Percentiles rank a stretch among this genome's conserved stretches.
phyloP scores from a whole-genome alignment of 1,140 invertebrate species.

The Drosophila grimshawi region DNA sequence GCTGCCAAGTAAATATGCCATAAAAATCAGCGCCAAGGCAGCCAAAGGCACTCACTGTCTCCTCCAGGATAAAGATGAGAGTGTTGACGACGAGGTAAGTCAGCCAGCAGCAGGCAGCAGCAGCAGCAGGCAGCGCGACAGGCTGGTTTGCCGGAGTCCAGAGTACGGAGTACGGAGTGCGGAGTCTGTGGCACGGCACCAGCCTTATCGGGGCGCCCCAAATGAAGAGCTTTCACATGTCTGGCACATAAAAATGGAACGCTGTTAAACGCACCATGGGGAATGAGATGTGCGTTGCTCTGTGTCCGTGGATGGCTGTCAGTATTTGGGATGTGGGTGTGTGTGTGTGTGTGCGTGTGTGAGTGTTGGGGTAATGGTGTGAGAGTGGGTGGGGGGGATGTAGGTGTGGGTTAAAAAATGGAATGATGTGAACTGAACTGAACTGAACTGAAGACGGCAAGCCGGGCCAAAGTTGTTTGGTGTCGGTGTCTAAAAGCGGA shows the following conservation, averaged over 20 bases:
- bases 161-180: conserved; percentile 19
- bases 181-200: background rate
- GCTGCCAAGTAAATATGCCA: conserved; percentile 69
- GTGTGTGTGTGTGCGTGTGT: background rate
- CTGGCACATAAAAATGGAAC: conserved; percentile 79
- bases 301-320: conserved; percentile 23
- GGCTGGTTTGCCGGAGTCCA: background rate
- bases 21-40: conserved; percentile 76
- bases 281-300: conserved; percentile 38
- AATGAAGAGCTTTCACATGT: conserved; percentile 82
- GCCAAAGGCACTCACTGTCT: conserved; percentile 45
- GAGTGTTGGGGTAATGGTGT: background rate
- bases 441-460: conserved; percentile 20
- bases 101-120: conserved; percentile 34
- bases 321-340: background rate
- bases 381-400: conserved; percentile 22
- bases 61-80: conserved; percentile 44
- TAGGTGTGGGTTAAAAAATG: background rate
- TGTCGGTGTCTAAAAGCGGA: conserved; percentile 69
- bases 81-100: conserved; percentile 62
- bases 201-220: conserved; percentile 43
- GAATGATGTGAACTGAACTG: conserved; percentile 5
- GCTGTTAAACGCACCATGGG: conserved; percentile 78
- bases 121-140: background rate
- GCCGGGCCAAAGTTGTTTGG: conserved; percentile 56